Percentiles rank a stretch among this genome's conserved stretches.
Evolutionary conservation across 2,113 vertebrate genomes (phyloP).

Genomic region (Callospermophilus lateralis): DNA sequence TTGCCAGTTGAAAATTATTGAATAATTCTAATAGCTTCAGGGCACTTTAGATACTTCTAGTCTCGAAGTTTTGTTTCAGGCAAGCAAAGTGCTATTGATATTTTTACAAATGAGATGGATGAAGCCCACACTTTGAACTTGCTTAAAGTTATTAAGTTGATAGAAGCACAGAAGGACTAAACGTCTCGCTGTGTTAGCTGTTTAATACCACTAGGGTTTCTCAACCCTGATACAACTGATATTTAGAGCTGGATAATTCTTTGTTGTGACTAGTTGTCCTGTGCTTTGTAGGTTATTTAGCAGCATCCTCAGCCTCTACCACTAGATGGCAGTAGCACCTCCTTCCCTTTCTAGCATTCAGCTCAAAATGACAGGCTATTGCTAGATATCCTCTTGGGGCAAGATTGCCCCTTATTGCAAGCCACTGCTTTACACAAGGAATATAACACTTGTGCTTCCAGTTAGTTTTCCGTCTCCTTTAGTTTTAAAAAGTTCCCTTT

Average conservation of each 20-base stretch:
- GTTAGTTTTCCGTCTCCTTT: conserved; percentile 44
- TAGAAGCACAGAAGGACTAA: not conserved
- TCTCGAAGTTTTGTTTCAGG: not conserved
- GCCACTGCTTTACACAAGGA: not conserved
- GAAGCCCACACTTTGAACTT: conserved; percentile 12
- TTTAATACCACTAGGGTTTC: not conserved
- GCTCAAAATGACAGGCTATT: not conserved
- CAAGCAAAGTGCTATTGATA: conserved; percentile 10
- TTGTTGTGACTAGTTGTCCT: not conserved
- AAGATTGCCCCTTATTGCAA: conserved; percentile 8
- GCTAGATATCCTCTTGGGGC: not conserved
- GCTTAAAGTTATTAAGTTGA: conserved; percentile 27
- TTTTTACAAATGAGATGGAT: conserved; percentile 25
- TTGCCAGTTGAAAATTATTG: not conserved
- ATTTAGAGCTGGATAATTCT: conserved; percentile 19
- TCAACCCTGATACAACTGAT: not conserved
- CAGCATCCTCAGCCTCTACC: not conserved
- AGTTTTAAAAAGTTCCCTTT: conserved; percentile 62
- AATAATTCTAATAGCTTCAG: not conserved
- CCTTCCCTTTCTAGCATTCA: not conserved
- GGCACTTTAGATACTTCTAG: not conserved
- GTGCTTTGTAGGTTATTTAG: not conserved
- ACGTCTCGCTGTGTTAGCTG: not conserved
- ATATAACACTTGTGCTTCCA: not conserved
- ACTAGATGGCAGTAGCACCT: conserved; percentile 75